A percentile compares a stretch with the other conserved stretches of the same genome.
Evolutionary conservation across 2,113 vertebrate genomes (phyloP).

Genomic region (Zapornia atra): DNA sequence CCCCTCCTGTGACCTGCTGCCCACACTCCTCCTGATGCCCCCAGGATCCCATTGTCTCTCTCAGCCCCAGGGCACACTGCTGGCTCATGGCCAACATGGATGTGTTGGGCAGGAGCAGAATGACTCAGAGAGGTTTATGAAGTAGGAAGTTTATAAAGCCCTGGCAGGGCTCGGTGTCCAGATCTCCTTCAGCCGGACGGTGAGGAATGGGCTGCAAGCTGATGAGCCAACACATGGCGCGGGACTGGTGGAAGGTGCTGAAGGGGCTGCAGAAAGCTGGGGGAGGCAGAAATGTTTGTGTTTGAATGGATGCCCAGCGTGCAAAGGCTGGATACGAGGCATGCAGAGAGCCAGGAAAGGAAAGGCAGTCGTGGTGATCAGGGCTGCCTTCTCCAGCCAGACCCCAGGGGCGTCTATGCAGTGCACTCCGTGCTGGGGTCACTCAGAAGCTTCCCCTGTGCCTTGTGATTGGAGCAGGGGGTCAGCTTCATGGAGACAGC

Average conservation of each 20-base stretch:
- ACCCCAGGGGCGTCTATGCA: too few species aligned
- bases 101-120: neutral
- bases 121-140: conserved; percentile 16
- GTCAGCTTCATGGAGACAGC: neutral
- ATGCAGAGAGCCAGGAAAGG: neutral
- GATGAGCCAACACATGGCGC: neutral
- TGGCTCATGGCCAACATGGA: neutral
- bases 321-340: neutral
- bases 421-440: neutral
- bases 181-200: neutral
- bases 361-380: neutral
- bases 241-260: neutral
- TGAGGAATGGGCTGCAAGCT: conserved; percentile 31
- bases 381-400: neutral
- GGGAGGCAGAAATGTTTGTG: neutral
- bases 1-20: too few species aligned
- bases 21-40: too few species aligned
- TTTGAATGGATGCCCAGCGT: neutral
- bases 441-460: neutral
- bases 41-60: too few species aligned
- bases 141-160: conserved; percentile 5
- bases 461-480: neutral
- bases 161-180: neutral
- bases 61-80: too few species aligned
- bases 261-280: neutral